Percentiles rank a stretch among this genome's conserved stretches.
Conservation (phyloP, 2,888 invertebrate species). For the Panorpa germanica region DNA sequence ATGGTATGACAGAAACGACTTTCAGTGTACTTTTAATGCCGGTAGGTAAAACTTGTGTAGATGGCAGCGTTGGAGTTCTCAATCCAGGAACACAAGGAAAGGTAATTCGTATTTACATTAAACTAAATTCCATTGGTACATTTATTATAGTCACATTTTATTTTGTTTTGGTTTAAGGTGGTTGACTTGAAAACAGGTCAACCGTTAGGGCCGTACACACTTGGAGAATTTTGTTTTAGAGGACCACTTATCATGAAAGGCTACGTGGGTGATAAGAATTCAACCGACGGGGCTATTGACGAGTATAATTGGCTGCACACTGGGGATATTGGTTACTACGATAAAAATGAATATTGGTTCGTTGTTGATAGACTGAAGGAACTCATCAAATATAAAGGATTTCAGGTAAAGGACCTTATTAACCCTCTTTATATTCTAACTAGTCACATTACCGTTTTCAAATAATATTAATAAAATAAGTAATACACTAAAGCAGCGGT, state of each 20-base stretch:
- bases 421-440: no score
- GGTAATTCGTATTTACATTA: no score
- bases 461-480: no score
- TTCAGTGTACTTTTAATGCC: conserved; percentile 29
- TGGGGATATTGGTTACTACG: conserved; percentile 72
- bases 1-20: conserved; percentile 67
- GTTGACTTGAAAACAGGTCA: conserved; percentile 33
- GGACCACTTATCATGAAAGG: conserved; percentile 58
- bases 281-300: conserved; percentile 52
- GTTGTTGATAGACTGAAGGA: conserved; percentile 77
- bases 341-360: conserved; percentile 54
- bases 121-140: no score
- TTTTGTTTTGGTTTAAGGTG: no score
- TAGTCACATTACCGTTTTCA: no score
- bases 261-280: conserved; percentile 44
- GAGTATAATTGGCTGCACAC: conserved; percentile 57
- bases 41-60: conserved; percentile 22
- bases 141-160: no score
- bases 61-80: conserved; percentile 47
- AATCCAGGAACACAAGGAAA: conserved; percentile 45
- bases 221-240: conserved; percentile 61
- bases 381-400: conserved; percentile 79
- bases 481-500: no score
- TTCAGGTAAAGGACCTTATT: conserved; percentile 34
- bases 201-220: conserved; percentile 32